Conservation (phyloP, 2,113 vertebrate species). For the Halichoeres trimaculatus region DNA sequence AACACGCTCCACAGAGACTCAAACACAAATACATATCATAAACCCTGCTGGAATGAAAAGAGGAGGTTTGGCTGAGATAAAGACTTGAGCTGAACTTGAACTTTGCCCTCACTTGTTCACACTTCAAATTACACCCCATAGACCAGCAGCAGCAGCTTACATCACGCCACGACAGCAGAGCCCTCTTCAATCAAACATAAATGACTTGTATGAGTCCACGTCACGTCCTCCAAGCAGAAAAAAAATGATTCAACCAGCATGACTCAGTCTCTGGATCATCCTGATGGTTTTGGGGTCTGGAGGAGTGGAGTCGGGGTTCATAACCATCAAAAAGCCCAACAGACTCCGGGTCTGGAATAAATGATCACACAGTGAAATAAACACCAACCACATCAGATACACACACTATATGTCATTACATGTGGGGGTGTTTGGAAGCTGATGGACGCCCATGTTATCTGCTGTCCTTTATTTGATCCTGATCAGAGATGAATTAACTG, state of each 20-base stretch:
- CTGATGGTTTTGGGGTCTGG: constrained; percentile 13
- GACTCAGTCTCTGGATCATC: constrained; percentile 26
- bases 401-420: constrained; percentile 8
- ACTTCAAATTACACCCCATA: neutral
- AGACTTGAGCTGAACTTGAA: constrained; percentile 13
- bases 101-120: constrained; percentile 20
- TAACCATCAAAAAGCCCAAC: constrained; percentile 8
- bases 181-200: constrained; percentile 1
- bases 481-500: constrained; percentile 27
- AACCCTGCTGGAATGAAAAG: constrained; percentile 29
- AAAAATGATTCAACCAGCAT: constrained; percentile 34
- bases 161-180: neutral
- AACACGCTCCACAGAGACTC: constrained; percentile 14
- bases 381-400: constrained; percentile 1
- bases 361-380: constrained; percentile 19
- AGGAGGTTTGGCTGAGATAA: neutral
- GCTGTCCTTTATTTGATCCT: constrained; percentile 4
- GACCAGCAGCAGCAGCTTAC: neutral
- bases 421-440: neutral
- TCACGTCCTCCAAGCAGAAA: constrained; percentile 33
- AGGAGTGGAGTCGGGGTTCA: constrained; percentile 3
- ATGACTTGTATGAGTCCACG: neutral
- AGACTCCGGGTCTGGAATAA: constrained; percentile 16
- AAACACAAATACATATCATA: constrained; percentile 18
- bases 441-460: constrained; percentile 11